Conservation (phyloP, 2,797 vertebrate genomes). For the Tinamus major region DNA sequence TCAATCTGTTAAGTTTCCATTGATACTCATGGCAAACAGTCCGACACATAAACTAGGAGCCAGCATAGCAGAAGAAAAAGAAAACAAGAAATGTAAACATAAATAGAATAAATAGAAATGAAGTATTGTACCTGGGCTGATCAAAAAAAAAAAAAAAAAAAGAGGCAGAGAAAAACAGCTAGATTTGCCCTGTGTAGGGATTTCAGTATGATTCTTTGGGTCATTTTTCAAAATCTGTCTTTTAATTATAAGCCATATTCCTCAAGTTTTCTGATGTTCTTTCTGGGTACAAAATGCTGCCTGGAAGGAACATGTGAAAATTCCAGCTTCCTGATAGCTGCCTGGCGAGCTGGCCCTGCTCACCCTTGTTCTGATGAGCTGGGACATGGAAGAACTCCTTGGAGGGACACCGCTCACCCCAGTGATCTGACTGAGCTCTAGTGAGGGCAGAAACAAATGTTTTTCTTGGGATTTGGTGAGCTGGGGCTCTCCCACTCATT, state of each 20-base stretch:
- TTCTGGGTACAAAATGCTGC: not conserved
- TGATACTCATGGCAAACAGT: rapidly evolving
- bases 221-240: not conserved
- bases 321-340: not conserved
- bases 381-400: not conserved
- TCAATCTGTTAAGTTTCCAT: not conserved
- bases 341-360: not conserved
- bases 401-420: rapidly evolving
- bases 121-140: not conserved
- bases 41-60: not conserved
- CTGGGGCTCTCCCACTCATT: not conserved
- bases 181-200: not conserved
- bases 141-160: not conserved
- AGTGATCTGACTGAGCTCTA: not conserved
- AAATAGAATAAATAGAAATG: not conserved
- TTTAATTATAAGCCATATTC: not conserved
- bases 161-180: not conserved
- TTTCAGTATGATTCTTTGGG: not conserved
- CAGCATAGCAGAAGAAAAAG: not conserved
- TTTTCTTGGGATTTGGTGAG: not conserved
- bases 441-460: not conserved
- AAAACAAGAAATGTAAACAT: not conserved
- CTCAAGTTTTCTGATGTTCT: not conserved
- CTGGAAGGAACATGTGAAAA: not conserved
- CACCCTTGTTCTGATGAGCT: not conserved